Conservation (phyloP, 2,797 vertebrate species). For the Sebastes cheni region DNA sequence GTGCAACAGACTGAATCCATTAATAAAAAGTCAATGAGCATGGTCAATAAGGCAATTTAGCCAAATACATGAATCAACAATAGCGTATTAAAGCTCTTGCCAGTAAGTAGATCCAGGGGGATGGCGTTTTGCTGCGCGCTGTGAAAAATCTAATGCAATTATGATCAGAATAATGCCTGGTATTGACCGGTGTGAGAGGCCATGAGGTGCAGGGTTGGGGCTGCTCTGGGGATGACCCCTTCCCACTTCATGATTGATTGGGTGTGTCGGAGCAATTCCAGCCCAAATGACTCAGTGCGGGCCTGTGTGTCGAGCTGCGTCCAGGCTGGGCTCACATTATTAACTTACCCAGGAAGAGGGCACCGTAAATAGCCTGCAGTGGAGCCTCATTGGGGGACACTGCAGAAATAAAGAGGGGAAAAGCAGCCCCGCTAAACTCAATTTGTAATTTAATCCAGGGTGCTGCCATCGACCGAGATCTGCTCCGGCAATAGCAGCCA, state of each 20-base stretch:
- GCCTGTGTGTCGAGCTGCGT: slow-evolving; percentile 60
- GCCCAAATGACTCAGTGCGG: slow-evolving; percentile 71
- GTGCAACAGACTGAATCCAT: slow-evolving; percentile 63
- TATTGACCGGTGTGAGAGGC: slow-evolving; percentile 67
- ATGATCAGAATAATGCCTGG: slow-evolving; percentile 72
- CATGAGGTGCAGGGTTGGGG: slow-evolving; percentile 56
- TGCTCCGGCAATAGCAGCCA: slow-evolving; percentile 52
- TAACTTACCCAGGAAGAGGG: slow-evolving; percentile 80
- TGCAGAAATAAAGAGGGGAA: slow-evolving; percentile 67
- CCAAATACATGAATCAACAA: slow-evolving; percentile 66
- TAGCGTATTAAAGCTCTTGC: slow-evolving; percentile 58
- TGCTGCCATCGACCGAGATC: slow-evolving; percentile 75
- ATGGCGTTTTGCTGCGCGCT: slow-evolving; percentile 37
- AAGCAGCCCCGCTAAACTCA: slow-evolving; percentile 77
- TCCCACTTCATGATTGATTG: slow-evolving; percentile 79
- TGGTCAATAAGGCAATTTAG: slow-evolving; percentile 69
- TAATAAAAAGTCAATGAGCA: slow-evolving; percentile 68
- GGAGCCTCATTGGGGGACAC: slow-evolving; percentile 74
- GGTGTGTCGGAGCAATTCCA: slow-evolving; percentile 77
- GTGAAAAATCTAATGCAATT: slow-evolving; percentile 71
- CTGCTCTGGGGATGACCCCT: slow-evolving; percentile 72
- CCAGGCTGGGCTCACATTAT: slow-evolving; percentile 72
- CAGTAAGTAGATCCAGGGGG: slow-evolving; percentile 63
- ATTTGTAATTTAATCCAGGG: slow-evolving; percentile 83
- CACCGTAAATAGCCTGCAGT: slow-evolving; percentile 74